Evolutionary conservation across 2,113 vertebrate genomes (phyloP).

Genomic region (Malurus cyaneus): DNA sequence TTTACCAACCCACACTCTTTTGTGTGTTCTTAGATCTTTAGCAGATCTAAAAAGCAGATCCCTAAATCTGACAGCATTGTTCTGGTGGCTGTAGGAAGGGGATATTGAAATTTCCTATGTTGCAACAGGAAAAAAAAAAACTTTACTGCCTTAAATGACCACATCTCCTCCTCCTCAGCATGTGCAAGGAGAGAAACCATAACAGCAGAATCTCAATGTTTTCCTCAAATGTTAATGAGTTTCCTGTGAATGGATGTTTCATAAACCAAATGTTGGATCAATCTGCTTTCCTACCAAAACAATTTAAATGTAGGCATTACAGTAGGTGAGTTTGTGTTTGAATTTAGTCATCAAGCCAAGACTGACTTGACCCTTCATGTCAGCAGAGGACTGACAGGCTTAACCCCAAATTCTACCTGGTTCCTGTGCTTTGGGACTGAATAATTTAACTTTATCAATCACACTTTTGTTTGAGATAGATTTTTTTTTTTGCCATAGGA

Average conservation of each 20-base stretch:
- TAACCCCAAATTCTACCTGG: background rate
- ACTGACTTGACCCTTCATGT: background rate
- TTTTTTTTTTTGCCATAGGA: background rate
- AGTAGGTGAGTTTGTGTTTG: background rate
- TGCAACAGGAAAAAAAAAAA: background rate
- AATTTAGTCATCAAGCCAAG: background rate
- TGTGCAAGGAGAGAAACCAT: background rate
- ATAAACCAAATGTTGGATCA: background rate
- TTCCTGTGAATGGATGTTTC: background rate
- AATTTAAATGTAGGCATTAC: background rate
- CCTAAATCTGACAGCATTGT: constrained; percentile 31
- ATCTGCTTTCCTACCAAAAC: background rate
- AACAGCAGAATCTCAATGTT: background rate
- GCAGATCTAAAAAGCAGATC: background rate
- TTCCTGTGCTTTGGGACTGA: background rate
- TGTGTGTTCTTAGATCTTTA: constrained; percentile 20
- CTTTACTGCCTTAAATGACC: constrained; percentile 5
- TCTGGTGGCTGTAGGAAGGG: constrained; percentile 12
- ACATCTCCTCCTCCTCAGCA: background rate
- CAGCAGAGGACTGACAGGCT: background rate
- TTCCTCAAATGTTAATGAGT: background rate
- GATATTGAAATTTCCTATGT: background rate
- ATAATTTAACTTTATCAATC: background rate
- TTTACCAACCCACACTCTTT: constrained; percentile 9
- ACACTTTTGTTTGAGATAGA: background rate